These are phyloP conservation scores for Pogonognathellus flavescens DNA, from an alignment of 1,140 invertebrate species.

Conservation along the genomic window DNA sequence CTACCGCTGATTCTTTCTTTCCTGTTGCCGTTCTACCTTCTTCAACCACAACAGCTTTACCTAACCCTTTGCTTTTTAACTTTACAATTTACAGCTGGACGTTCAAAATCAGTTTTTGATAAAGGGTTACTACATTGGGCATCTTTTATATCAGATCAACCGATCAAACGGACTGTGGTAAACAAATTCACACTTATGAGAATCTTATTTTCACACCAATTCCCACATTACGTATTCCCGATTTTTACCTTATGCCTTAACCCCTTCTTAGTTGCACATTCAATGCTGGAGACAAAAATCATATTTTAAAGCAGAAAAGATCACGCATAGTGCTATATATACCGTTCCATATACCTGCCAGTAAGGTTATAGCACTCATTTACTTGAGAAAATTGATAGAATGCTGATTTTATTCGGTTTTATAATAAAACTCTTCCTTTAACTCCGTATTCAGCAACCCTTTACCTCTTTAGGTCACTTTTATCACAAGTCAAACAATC, in stretches of 20 bases:
- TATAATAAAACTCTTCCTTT: neutral
- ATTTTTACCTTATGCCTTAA: too few species aligned
- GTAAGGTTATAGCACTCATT: too few species aligned
- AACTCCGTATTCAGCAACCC: neutral
- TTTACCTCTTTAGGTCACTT: slow-evolving; percentile 3
- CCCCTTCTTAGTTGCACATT: too few species aligned
- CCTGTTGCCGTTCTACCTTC: neutral
- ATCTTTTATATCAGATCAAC: neutral
- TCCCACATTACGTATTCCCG: slow-evolving; percentile 20
- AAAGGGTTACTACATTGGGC: slow-evolving; percentile 25
- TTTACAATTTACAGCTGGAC: neutral
- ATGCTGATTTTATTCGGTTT: too few species aligned
- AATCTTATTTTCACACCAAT: neutral
- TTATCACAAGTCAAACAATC: slow-evolving; percentile 8
- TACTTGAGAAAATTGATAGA: too few species aligned
- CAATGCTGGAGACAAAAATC: too few species aligned
- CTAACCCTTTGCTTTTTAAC: too few species aligned
- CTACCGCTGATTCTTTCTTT: slow-evolving; percentile 2
- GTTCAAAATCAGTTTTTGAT: slow-evolving; percentile 29
- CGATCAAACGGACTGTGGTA: neutral
- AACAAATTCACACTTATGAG: neutral
- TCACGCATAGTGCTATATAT: too few species aligned
- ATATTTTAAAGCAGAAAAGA: too few species aligned
- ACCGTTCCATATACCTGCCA: too few species aligned
- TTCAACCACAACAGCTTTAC: neutral